A percentile compares a stretch with the other conserved stretches of the same genome.
Evolutionary conservation across 2,888 invertebrate genomes (phyloP).

Genomic region (Neoascia interrupta): DNA sequence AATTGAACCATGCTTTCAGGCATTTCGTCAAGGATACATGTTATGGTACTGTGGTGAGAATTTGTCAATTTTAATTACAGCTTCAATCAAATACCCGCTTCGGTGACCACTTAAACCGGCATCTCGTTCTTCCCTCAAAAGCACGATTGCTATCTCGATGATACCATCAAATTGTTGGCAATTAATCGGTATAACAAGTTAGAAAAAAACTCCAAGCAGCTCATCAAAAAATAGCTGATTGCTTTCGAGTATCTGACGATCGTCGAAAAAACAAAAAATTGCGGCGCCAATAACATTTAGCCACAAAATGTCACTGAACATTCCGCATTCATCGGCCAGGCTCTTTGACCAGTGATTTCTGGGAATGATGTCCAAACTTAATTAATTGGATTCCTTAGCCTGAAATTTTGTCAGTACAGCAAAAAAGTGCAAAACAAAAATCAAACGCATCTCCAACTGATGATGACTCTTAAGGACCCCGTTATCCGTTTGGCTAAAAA

Average conservation of each 20-base stretch:
- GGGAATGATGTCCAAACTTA: slow-evolving; percentile 58
- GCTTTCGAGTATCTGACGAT: slow-evolving; percentile 46
- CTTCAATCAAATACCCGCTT: slow-evolving; percentile 55
- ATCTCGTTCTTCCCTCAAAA: slow-evolving; percentile 14
- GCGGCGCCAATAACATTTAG: slow-evolving; percentile 55
- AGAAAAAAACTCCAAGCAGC: neutral
- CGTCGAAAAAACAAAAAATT: too few species aligned
- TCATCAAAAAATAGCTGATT: slow-evolving; percentile 33
- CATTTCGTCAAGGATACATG: slow-evolving; percentile 41
- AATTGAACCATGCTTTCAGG: slow-evolving; percentile 60
- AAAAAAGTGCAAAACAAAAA: neutral
- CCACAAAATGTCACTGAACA: slow-evolving; percentile 56
- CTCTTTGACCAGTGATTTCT: slow-evolving; percentile 42
- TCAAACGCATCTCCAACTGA: slow-evolving; percentile 29
- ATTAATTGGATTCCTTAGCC: slow-evolving; percentile 58
- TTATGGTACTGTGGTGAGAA: slow-evolving; percentile 49
- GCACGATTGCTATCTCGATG: slow-evolving; percentile 50
- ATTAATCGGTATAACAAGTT: slow-evolving; percentile 55
- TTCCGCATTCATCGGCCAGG: slow-evolving; percentile 36
- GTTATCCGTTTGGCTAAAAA: slow-evolving; percentile 44
- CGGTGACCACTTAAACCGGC: slow-evolving; percentile 27
- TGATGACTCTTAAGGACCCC: slow-evolving; percentile 50
- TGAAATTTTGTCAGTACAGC: slow-evolving; percentile 25
- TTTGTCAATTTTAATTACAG: slow-evolving; percentile 68
- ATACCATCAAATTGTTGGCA: slow-evolving; percentile 62